Base-by-base conservation (phyloP, 2,797 vertebrate species). In the Semaprochilodus insignis region DNA sequence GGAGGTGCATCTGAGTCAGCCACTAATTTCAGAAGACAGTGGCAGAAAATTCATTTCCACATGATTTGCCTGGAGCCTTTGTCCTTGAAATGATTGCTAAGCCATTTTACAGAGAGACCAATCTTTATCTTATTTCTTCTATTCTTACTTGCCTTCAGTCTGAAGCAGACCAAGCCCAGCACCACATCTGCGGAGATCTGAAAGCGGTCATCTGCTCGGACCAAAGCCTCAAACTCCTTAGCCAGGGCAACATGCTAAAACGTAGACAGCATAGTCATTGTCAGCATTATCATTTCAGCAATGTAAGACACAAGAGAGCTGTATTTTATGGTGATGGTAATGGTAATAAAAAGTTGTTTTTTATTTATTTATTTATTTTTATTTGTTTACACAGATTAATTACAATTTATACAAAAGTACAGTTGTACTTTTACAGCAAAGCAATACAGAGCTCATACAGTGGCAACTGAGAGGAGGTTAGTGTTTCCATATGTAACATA, bases 111-210 rank as follows among this genome's bases (percentile, higher is more conserved):
- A 48, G 2, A 48, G 44, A 52, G 44, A 52, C 25, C 16, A 27
- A 52, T 31, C 4, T 52, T 21, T 14, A 34, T 19, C 19, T 13
- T 19, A 21, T 21, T 15, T 70, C 10, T 51, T 15, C 25, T 62
- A 71, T 36, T 65, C 34, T 34, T 13, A 60, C 78, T 87, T 94
- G 99, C 98, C 98, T 98, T 98, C 34, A 99, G 92, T 85, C 97
- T 95, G 89, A 99, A 99, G 87, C 98, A 99, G 82, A 99, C 97
- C 21, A 99, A 93, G 63, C 98, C 98, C 91, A 99, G 66, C 60
- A 96, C 84, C 76, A 99, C 98, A 27, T 97, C 94, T 0, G 95
- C 95, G 74, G 96, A 96, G 90, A 99, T 94, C 91, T 99, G 97
- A 90, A 99, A 99, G 81, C 96, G 94, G 59, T 95, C 91, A 85